phyloP scores from a whole-genome alignment of 2,113 vertebrate species.

The Acinonyx jubatus region DNA sequence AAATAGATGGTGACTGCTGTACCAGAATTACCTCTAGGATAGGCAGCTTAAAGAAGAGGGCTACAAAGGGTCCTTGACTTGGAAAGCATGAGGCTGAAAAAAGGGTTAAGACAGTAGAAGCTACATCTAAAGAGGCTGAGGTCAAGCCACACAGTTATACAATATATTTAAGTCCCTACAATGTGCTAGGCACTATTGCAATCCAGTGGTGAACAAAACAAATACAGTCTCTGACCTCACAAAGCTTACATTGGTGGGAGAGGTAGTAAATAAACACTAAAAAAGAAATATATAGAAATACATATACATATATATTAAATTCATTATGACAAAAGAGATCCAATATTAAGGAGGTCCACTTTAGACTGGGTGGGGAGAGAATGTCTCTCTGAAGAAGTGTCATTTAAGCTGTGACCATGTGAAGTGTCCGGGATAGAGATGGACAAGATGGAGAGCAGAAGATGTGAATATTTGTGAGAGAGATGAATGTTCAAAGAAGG shows the following conservation, averaged over 20 bases:
- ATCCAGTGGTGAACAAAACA: conserved; percentile 44
- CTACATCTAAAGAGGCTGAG: background rate
- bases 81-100: background rate
- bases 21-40: conserved; percentile 23
- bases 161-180: conserved; percentile 52
- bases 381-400: background rate
- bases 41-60: conserved; percentile 33
- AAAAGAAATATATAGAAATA: background rate
- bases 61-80: background rate
- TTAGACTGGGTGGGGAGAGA: background rate
- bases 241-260: background rate
- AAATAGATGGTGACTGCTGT: conserved; percentile 73
- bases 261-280: conserved; percentile 27
- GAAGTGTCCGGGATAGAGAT: background rate
- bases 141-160: conserved; percentile 12
- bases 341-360: background rate
- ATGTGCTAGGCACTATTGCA: conserved; percentile 16
- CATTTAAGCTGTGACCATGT: background rate
- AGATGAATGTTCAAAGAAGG: background rate
- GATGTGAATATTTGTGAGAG: background rate
- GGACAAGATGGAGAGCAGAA: background rate
- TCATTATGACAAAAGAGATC: background rate
- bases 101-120: background rate
- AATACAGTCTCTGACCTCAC: conserved; percentile 53
- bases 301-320: background rate